Percentiles rank a stretch among this genome's conserved stretches.
Conservation (phyloP, 2,888 invertebrate genomes). For the Eucera pruinosa region DNA sequence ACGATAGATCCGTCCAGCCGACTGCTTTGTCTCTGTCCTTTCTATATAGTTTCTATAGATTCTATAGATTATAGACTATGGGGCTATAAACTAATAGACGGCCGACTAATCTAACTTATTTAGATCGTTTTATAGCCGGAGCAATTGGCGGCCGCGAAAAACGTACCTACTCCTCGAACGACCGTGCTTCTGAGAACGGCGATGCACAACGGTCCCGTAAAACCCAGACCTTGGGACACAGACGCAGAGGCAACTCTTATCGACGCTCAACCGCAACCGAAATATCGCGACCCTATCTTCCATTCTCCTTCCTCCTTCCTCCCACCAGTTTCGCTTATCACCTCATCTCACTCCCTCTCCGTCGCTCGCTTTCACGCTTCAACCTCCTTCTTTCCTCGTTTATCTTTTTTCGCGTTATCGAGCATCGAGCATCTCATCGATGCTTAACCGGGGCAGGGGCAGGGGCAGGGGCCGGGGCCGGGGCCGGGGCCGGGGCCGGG, state of each 20-base stretch:
- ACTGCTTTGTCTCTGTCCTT: no score
- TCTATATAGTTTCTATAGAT: no score
- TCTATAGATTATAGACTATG: no score
- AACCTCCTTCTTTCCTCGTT: conserved; percentile 2
- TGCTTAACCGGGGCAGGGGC: background rate
- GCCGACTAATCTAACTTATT: no score
- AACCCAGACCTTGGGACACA: conserved; percentile 30
- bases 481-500: no score
- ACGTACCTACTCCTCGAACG: background rate
- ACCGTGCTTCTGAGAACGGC: conserved; percentile 13
- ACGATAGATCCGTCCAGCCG: no score
- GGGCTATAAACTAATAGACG: no score
- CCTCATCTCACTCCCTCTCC: background rate
- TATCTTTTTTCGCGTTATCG: conserved; percentile 34
- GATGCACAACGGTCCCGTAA: conserved; percentile 7
- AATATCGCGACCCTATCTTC: conserved; percentile 47
- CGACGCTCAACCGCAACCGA: conserved; percentile 46
- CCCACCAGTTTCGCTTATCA: conserved; percentile 9
- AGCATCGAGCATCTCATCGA: conserved; percentile 25
- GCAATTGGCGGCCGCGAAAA: background rate
- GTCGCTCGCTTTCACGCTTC: no score
- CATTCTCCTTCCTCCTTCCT: conserved; percentile 4
- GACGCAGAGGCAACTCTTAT: conserved; percentile 41
- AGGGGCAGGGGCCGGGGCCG: no score
- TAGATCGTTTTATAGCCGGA: no score